Evolutionary conservation across 2,888 invertebrate species (phyloP).

Genomic region (Lasioglossum villosulum): DNA sequence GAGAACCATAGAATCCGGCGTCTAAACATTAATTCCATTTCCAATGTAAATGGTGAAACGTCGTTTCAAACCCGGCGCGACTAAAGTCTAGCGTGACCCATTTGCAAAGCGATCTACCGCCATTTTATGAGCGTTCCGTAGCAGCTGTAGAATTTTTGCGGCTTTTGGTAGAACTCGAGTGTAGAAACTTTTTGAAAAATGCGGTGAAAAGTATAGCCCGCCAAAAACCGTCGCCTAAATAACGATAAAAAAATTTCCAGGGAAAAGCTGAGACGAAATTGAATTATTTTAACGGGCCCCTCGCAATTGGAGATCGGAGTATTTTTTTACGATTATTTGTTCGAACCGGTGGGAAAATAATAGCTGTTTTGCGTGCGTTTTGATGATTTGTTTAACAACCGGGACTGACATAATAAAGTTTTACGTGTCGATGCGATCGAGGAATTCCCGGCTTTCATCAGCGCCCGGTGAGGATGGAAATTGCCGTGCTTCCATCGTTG

Average conservation of each 20-base stretch:
- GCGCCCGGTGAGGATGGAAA: constrained; percentile 43
- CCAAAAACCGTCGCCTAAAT: background rate
- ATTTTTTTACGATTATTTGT: background rate
- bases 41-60: background rate
- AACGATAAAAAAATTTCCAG: background rate
- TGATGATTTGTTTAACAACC: constrained; percentile 39
- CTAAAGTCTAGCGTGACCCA: background rate
- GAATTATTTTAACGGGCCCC: background rate
- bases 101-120: background rate
- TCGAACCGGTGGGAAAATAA: constrained; percentile 11
- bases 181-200: background rate
- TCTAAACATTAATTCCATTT: background rate
- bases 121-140: background rate
- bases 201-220: background rate
- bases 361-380: background rate
- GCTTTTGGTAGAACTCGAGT: background rate
- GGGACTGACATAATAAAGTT: constrained; percentile 44
- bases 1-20: background rate
- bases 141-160: background rate
- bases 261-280: background rate
- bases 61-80: background rate
- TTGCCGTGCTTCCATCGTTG: constrained; percentile 57
- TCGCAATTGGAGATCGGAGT: background rate
- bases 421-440: constrained; percentile 35
- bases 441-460: constrained; percentile 47